Evolutionary conservation across 2,797 vertebrate species (phyloP), one percentile per base, ranked within the genome.

Genomic region (Austrolebias charrua): DNA sequence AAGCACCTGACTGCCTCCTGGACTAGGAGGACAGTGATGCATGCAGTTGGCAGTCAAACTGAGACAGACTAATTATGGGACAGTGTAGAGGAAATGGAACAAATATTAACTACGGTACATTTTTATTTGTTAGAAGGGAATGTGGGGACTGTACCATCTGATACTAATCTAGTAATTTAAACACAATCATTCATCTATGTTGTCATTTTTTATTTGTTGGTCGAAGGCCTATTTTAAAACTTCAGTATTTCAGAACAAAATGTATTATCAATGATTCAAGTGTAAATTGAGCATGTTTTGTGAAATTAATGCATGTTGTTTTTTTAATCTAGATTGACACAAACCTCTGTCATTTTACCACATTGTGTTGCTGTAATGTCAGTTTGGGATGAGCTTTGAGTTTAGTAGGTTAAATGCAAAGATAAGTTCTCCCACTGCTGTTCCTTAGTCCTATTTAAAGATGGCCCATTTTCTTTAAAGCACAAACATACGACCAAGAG

Each of bases 371-470:
- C 19, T 8, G 18, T 56, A 58, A 61, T 51, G 24, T 29, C 7
- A 38, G 28, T 76, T 70, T 78, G 44, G 8, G 63, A 58, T 66
- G 10, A 10, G 11, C 47, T 49, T 49, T 33, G 54, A 47, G 44
- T 70, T 55, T 68, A 29, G 58, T 9, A 68, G 8, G 18, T 24
- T 48, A 10, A 19, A 19, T 18, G 19, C 45, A 47, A 47, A 55
- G 69, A 73, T 55, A 44, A 13, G 53, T 76, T 48, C 59, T 56
- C 54, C 15, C 15, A 18, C 50, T 47, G 13, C 52, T 63, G 65
- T 57, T 35, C 10, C 59, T 68, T 40, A 43, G 58, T 76, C 74
- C 83, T 85, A 82, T 87, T 86, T 79, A 85, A 88, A 85, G 76
- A 74, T 50, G 82, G 61, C 82, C 86, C 60, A 60, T 31, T 86